Percentiles rank a stretch among this genome's conserved stretches.
phyloP scores from a whole-genome alignment of 2,888 invertebrate species.

The Eurytoma adleriae region DNA sequence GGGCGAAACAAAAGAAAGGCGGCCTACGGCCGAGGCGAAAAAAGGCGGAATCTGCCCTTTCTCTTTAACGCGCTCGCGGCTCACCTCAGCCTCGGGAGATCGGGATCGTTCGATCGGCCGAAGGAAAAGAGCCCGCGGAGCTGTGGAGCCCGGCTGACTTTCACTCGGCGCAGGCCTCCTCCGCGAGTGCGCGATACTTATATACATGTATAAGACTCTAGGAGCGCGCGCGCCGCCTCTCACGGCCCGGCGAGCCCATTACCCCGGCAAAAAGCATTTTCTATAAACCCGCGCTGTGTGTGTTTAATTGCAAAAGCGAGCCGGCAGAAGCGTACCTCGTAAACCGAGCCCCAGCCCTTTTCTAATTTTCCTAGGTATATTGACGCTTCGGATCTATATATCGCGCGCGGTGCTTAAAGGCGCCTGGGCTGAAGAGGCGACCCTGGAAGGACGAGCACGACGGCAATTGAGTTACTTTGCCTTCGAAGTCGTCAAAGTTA shows the following conservation, averaged over 20 bases:
- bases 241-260: neutral
- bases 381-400: no score
- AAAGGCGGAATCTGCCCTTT: constrained; percentile 35
- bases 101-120: constrained; percentile 52
- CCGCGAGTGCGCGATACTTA: neutral
- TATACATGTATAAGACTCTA: neutral
- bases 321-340: neutral
- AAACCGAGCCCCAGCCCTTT: neutral
- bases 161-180: constrained; percentile 42
- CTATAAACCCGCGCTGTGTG: neutral
- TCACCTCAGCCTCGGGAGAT: constrained; percentile 26
- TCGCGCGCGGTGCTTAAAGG: no score
- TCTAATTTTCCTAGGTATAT: no score
- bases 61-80: neutral
- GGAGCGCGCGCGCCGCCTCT: neutral
- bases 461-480: no score
- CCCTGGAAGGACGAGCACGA: no score
- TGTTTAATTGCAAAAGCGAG: neutral
- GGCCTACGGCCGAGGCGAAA: neutral
- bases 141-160: constrained; percentile 36
- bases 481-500: no score
- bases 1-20: constrained; percentile 14
- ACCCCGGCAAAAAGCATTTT: neutral
- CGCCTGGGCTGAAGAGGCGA: no score
- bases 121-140: constrained; percentile 32